phyloP scores from a whole-genome alignment of 1,140 invertebrate genomes.

The Euwallacea similis region DNA sequence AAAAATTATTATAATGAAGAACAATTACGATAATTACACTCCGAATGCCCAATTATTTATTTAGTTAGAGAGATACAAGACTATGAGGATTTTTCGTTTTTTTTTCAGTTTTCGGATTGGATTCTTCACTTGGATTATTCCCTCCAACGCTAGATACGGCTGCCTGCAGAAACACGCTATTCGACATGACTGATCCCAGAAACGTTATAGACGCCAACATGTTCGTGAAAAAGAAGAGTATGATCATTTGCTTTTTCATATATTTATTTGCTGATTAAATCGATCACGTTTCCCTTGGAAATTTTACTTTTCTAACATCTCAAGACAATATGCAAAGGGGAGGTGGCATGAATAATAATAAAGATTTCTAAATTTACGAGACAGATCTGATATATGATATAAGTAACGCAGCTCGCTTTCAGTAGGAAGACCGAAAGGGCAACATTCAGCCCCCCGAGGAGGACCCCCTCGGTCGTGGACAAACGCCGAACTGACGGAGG shows the following conservation, averaged over 20 bases:
- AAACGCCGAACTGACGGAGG: conserved; percentile 85
- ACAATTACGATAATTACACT: neutral
- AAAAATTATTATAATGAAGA: too few relatives aligned
- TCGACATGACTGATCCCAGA: conserved; percentile 69
- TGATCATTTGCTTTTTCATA: conserved; percentile 40
- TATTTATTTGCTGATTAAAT: too few relatives aligned
- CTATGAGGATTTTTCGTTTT: conserved; percentile 18
- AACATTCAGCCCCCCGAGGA: conserved; percentile 84
- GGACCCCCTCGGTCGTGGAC: conserved; percentile 88
- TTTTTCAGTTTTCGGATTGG: conserved; percentile 72
- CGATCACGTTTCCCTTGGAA: neutral
- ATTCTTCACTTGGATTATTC: conserved; percentile 70
- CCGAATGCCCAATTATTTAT: neutral
- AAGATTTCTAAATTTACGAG: neutral
- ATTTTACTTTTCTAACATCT: neutral
- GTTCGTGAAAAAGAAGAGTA: conserved; percentile 72
- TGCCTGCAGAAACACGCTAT: conserved; percentile 64
- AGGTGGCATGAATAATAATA: neutral
- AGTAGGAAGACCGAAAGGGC: conserved; percentile 77
- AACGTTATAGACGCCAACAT: conserved; percentile 61
- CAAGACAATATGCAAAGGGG: too few relatives aligned
- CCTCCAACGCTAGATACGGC: conserved; percentile 69
- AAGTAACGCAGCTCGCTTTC: conserved; percentile 20
- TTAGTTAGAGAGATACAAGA: too few relatives aligned
- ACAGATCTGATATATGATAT: neutral